phyloP scores from a whole-genome alignment of 2,113 vertebrate species.

The Myiozetetes cayanensis region DNA sequence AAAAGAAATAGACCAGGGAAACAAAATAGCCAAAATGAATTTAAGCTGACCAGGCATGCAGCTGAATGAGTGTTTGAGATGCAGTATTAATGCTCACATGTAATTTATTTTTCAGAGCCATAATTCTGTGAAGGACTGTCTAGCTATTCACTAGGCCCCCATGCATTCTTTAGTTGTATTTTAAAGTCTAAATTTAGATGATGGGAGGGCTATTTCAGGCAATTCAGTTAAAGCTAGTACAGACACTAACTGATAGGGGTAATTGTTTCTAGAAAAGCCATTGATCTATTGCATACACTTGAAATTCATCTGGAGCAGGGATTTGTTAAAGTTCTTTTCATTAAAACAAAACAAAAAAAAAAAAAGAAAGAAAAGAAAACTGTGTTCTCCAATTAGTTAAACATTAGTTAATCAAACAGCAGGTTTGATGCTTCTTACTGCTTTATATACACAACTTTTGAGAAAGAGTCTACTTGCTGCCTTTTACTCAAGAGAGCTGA shows the following conservation, averaged over 20 bases:
- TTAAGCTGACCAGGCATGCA: neutral
- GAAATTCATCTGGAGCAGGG: neutral
- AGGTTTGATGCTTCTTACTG: neutral
- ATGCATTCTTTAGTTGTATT: neutral
- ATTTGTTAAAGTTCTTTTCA: neutral
- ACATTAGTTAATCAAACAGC: no score
- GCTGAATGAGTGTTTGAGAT: neutral
- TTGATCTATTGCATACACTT: neutral
- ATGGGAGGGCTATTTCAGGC: neutral
- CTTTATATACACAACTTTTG: neutral
- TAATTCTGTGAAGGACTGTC: neutral
- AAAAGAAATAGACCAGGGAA: neutral
- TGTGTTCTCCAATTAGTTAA: neutral
- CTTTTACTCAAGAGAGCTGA: neutral
- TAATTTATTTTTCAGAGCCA: slow-evolving; percentile 19
- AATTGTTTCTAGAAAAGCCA: neutral
- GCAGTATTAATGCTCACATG: neutral
- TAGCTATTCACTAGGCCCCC: neutral
- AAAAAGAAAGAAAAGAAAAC: neutral
- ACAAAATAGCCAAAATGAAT: neutral
- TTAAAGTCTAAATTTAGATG: neutral
- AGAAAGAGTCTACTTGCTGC: neutral
- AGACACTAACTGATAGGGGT: neutral
- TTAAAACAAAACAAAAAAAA: neutral
- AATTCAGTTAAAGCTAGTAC: neutral